Evolutionary conservation across 2,888 invertebrate species (phyloP), one percentile per base, ranked within the genome.

Genomic region (Cataglyphis albicans): DNA sequence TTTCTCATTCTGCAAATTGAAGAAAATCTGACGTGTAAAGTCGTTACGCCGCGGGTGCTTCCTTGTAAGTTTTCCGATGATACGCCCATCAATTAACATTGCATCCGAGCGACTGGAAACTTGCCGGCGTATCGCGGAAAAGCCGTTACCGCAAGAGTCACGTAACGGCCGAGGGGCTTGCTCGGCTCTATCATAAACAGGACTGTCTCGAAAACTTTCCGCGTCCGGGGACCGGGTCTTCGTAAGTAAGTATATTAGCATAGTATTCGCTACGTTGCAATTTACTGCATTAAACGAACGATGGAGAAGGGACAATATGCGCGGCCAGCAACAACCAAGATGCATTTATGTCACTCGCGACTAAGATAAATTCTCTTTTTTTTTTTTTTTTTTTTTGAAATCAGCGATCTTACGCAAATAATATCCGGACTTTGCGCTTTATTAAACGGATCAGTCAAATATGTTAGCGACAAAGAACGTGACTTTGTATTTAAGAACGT

Each of bases 201-300:
- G 75, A 61, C 82, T 86, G 86, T 87, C 89, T 88, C 87, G 84
- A 87, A 87, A 92, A 92, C 86, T 92, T 93, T 91, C 88, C 84
- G 75, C 90, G 88, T 84, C 84, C 88, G 84, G 89, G 89, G 88
- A 91, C 87, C 87, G 29, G 29, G 87, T 87, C 85, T 82, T 88
- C 86, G 85, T 89, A 91, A 91, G 91, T 91, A 89, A 88, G 88
- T 85, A 89, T 91, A 92, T 93, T 92, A 92, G 89, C 92, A 91
- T 92, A 89, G 87, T 87, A 87, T 88, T 91, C 82, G 90, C 88
- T 89, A 85, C 89, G 89, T 91, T 90, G 90, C 90, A 91, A 92
- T 92, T 92, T 91, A 92, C 89, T 90, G 89, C 88, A 90, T 90
- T 90, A 89, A 89, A 82, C 81, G 86, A 73, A 81, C 84, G 82